Evolutionary conservation across 2,797 vertebrate species (phyloP).

Genomic region (Nyctalus aviator): DNA sequence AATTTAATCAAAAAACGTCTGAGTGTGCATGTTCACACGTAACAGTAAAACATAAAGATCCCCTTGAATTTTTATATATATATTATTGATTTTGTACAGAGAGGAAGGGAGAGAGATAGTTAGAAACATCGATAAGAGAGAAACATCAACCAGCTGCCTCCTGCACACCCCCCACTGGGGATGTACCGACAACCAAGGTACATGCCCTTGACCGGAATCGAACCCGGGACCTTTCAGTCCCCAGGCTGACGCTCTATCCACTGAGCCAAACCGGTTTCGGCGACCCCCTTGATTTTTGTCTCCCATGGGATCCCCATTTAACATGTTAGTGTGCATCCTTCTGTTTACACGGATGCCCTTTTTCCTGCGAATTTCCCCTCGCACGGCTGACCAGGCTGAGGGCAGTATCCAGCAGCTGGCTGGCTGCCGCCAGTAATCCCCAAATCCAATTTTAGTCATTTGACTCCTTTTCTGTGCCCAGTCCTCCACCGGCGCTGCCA

Average conservation of each 20-base stretch:
- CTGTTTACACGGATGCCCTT: not conserved
- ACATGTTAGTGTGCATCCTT: not conserved
- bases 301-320: not conserved
- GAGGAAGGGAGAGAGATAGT: too few relatives aligned
- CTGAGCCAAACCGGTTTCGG: too few relatives aligned
- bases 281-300: not conserved
- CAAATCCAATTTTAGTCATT: conserved; percentile 27
- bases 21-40: not conserved
- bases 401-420: not conserved
- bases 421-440: not conserved
- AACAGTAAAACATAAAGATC: not conserved
- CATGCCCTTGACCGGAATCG: too few relatives aligned
- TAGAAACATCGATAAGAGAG: too few relatives aligned
- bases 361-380: not conserved
- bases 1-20: not conserved
- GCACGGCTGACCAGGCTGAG: not conserved
- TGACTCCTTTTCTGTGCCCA: not conserved
- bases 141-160: too few relatives aligned
- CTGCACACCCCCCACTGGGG: too few relatives aligned
- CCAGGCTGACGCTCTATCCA: too few relatives aligned
- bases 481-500: not conserved
- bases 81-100: too few relatives aligned
- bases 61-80: not conserved
- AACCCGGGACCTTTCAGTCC: too few relatives aligned
- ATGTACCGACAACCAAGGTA: too few relatives aligned